These are phyloP conservation scores for Aspidoscelis tigris DNA, from an alignment of 2,113 vertebrate genomes.

Conservation along the genomic window DNA sequence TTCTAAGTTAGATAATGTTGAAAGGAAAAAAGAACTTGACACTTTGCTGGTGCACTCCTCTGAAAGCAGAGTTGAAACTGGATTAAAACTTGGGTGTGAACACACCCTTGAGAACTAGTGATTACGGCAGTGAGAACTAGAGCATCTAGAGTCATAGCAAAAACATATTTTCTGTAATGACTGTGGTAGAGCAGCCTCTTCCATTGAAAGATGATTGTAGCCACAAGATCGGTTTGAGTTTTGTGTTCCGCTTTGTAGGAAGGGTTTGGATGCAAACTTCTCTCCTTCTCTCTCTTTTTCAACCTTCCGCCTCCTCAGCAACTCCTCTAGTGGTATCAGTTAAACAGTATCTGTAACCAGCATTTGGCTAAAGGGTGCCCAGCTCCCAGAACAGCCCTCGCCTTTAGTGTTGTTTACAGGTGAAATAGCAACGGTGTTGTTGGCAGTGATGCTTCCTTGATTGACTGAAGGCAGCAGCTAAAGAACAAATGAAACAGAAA, in stretches of 20 bases:
- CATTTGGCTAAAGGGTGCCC: constrained; percentile 58
- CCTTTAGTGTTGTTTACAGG: constrained; percentile 56
- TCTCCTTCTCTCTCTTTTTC: not conserved
- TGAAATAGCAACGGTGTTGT: constrained; percentile 52
- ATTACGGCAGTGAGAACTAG: too few species aligned
- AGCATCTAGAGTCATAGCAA: not conserved
- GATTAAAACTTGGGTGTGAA: too few species aligned
- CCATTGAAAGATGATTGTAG: not conserved
- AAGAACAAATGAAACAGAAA: constrained; percentile 50
- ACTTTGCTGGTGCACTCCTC: too few species aligned
- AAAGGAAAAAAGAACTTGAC: too few species aligned
- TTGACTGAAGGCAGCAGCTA: constrained; percentile 53
- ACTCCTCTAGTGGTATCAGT: constrained; percentile 18
- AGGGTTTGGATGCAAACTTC: not conserved
- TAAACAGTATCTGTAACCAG: constrained; percentile 47
- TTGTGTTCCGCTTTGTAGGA: not conserved
- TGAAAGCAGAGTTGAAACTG: too few species aligned
- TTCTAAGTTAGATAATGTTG: too few species aligned
- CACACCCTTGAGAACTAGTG: too few species aligned
- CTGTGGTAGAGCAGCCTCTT: too few species aligned
- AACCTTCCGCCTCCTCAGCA: not conserved
- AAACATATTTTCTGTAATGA: not conserved
- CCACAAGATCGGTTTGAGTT: not conserved
- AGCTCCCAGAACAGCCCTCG: constrained; percentile 37
- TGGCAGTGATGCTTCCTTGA: constrained; percentile 25